phyloP scores from a whole-genome alignment of 2,113 vertebrate species.

The Aythya baeri region DNA sequence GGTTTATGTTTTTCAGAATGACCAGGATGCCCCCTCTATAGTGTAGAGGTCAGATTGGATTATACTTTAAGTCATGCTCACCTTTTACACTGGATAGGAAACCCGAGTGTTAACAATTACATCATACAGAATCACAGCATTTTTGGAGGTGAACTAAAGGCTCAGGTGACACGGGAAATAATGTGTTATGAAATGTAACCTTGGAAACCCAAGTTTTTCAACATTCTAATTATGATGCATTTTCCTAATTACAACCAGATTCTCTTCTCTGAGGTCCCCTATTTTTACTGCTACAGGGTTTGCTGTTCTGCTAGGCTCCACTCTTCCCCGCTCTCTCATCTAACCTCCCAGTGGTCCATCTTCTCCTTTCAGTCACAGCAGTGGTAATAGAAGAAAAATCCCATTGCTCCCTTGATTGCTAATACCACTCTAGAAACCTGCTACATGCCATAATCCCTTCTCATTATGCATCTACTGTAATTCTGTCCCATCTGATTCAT shows the following conservation, averaged over 20 bases:
- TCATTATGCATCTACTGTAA: neutral
- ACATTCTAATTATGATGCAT: neutral
- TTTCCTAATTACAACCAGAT: neutral
- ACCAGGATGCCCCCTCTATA: neutral
- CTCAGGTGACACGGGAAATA: neutral
- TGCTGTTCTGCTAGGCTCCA: neutral
- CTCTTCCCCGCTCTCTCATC: neutral
- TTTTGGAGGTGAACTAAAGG: neutral
- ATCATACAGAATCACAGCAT: neutral
- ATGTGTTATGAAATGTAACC: neutral
- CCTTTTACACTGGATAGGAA: neutral
- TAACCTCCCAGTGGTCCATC: neutral
- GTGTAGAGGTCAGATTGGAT: neutral
- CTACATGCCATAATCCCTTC: neutral
- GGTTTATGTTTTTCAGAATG: neutral
- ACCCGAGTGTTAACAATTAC: neutral
- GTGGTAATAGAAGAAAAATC: neutral
- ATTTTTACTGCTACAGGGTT: neutral
- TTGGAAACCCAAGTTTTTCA: neutral
- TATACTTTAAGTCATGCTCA: neutral
- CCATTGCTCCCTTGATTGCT: neutral
- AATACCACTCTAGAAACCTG: neutral
- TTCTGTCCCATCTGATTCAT: neutral
- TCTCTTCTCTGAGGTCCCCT: neutral
- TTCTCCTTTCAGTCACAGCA: neutral